Conservation (phyloP, 2,797 vertebrate species). For the Arrhamphus sclerolepis region DNA sequence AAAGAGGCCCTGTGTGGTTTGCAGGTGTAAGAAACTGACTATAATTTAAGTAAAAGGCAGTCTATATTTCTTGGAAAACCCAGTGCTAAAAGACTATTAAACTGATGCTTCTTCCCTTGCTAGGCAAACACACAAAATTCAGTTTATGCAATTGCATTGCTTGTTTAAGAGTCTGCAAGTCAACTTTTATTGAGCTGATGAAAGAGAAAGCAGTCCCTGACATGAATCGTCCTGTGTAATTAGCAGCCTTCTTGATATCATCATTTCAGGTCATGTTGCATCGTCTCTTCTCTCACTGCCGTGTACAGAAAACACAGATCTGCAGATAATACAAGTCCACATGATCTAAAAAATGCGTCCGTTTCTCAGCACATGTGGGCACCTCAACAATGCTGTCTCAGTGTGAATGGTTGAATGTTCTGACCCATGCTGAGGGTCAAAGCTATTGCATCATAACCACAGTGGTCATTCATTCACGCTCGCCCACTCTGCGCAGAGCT, state of each 20-base stretch:
- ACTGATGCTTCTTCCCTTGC: no score
- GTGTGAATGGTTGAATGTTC: constrained; percentile 37
- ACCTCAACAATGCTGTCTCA: constrained; percentile 56
- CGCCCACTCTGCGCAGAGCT: constrained; percentile 7
- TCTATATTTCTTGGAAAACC: neutral
- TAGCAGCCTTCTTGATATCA: neutral
- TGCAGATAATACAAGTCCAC: constrained; percentile 21
- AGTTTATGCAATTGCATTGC: no score
- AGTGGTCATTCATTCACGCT: constrained; percentile 54
- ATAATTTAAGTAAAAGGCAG: neutral
- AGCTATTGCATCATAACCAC: constrained; percentile 53
- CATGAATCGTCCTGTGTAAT: neutral
- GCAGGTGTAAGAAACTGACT: constrained; percentile 12
- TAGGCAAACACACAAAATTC: no score
- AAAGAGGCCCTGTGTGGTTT: constrained; percentile 19
- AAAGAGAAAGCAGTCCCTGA: neutral
- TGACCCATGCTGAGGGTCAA: constrained; percentile 45
- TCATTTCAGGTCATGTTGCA: no score
- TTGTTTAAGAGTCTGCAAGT: no score
- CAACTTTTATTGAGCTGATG: no score
- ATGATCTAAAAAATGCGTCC: constrained; percentile 28
- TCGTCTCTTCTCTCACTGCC: no score
- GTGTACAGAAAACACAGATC: constrained; percentile 8
- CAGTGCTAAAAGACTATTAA: no score
- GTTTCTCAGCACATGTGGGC: constrained; percentile 37